Conservation (phyloP, 64 coral and sea anemone genomes). For the Porites australiensis region DNA sequence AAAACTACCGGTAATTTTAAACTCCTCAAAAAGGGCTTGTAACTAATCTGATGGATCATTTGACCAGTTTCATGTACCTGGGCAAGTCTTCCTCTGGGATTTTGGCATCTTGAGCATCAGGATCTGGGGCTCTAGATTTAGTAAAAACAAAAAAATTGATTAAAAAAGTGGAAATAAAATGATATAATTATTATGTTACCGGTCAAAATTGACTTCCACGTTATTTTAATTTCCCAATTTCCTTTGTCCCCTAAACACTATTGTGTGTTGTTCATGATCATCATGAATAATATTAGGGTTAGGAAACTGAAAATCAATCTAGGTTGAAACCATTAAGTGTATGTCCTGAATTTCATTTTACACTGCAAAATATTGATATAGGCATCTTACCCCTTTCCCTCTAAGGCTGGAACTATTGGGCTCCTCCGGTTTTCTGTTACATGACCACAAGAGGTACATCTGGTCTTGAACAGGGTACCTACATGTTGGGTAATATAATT, state of each 20-base stretch:
- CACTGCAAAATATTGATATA: neutral
- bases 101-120: slow-evolving; percentile 80
- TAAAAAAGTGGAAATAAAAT: too few relatives aligned
- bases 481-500: neutral
- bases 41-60: too few relatives aligned
- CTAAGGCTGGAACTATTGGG: slow-evolving; percentile 86
- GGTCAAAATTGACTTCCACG: too few relatives aligned
- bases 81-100: slow-evolving; percentile 86
- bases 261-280: too few relatives aligned
- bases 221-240: too few relatives aligned
- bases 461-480: slow-evolving; percentile 96
- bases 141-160: neutral
- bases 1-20: too few relatives aligned
- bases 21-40: neutral
- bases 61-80: neutral
- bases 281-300: too few relatives aligned
- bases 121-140: slow-evolving; percentile 81
- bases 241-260: too few relatives aligned
- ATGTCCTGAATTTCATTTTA: too few relatives aligned
- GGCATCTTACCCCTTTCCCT: slow-evolving; percentile 75
- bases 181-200: too few relatives aligned
- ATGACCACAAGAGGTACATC: slow-evolving; percentile 76
- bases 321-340: too few relatives aligned
- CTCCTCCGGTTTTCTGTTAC: slow-evolving; percentile 79
- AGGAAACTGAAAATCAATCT: too few relatives aligned